Percentiles rank a stretch among this genome's conserved stretches.
Conservation (phyloP, 2,888 invertebrate genomes). For the Polymixis flavicincta region DNA sequence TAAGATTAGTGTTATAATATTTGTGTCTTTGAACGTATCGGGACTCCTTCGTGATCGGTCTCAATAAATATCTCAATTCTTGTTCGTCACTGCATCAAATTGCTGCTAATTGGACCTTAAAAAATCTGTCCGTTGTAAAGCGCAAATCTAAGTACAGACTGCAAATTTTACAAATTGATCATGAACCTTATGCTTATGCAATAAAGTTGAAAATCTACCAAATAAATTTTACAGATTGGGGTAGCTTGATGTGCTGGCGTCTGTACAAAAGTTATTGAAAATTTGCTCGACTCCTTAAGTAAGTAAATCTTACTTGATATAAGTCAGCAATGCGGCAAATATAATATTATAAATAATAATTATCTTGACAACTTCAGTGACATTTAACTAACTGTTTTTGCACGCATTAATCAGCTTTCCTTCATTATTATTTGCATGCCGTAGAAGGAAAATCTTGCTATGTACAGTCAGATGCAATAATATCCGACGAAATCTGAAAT, state of each 20-base stretch:
- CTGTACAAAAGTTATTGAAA: too few species aligned
- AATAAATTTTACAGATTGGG: too few species aligned
- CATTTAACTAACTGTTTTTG: constrained; percentile 33
- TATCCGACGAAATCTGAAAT: neutral
- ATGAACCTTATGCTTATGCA: too few species aligned
- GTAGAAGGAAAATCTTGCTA: constrained; percentile 7
- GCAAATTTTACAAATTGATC: too few species aligned
- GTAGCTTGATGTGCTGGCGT: too few species aligned
- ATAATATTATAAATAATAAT: constrained; percentile 28
- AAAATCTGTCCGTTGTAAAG: constrained; percentile 12
- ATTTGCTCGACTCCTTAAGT: constrained; percentile 10
- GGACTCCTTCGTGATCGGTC: too few species aligned
- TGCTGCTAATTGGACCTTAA: neutral
- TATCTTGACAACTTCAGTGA: constrained; percentile 7
- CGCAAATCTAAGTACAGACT: constrained; percentile 1
- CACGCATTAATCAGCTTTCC: constrained; percentile 10
- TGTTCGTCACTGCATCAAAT: too few species aligned
- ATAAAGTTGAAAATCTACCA: too few species aligned
- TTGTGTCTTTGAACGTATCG: too few species aligned
- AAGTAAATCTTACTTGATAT: constrained; percentile 12
- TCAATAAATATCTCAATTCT: too few species aligned
- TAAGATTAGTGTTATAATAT: neutral
- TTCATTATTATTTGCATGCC: neutral
- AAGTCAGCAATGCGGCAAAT: constrained; percentile 14
- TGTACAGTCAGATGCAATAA: constrained; percentile 4